Percentiles rank a stretch among this genome's conserved stretches.
phyloP scores from a whole-genome alignment of 23 tunicate genomes.

The Styela plicata region DNA sequence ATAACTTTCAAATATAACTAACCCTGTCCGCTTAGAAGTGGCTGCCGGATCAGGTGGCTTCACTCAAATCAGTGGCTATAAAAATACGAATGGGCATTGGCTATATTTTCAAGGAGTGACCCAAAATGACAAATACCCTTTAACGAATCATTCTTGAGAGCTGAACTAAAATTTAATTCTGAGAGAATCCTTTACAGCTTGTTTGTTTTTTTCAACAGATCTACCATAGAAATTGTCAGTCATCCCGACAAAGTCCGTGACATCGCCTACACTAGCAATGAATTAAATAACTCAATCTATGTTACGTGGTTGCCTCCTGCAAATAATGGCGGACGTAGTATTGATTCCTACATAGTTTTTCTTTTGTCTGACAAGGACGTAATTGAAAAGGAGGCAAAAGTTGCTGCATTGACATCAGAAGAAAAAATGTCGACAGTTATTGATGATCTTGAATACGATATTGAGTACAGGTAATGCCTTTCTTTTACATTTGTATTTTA shows the following conservation, averaged over 20 bases:
- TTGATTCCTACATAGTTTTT: not conserved
- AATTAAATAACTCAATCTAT: not conserved
- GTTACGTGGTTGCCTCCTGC: conserved; percentile 31
- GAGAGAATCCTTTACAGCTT: too few species aligned
- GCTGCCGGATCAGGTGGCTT: too few species aligned
- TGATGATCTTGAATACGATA: conserved; percentile 9
- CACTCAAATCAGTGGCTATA: too few species aligned
- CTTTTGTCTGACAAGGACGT: not conserved
- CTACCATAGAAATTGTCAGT: conserved; percentile 21
- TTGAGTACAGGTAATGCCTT: not conserved
- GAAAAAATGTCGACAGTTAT: not conserved
- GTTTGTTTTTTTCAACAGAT: conserved; percentile 34
- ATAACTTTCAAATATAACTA: too few species aligned
- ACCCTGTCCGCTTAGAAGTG: too few species aligned
- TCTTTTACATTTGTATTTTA: not conserved
- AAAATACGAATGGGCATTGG: too few species aligned
- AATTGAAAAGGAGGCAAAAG: not conserved
- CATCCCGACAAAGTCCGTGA: conserved; percentile 20
- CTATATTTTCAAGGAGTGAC: too few species aligned
- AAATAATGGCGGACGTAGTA: conserved; percentile 16
- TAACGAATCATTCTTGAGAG: too few species aligned
- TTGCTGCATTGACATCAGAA: not conserved
- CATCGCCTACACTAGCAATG: not conserved
- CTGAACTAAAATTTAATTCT: too few species aligned
- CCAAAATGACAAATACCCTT: too few species aligned